A percentile compares a stretch with the other conserved stretches of the same genome.
phyloP scores from a whole-genome alignment of 2,888 invertebrate species.

The Druceiella hillmani region DNA sequence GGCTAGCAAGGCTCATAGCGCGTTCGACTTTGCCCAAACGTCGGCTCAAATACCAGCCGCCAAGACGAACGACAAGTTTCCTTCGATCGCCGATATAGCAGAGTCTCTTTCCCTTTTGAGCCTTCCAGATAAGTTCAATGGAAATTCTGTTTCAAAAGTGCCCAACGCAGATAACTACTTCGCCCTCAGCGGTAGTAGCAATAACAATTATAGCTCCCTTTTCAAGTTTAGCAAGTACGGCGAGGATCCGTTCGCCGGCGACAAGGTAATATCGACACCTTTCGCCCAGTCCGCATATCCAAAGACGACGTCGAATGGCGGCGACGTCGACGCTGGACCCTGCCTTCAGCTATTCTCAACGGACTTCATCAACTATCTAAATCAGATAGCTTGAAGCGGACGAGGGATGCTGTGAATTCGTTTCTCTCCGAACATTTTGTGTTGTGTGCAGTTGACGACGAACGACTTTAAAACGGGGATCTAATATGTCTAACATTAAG shows the following conservation, averaged over 20 bases:
- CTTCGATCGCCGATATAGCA: constrained; percentile 39
- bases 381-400: constrained; percentile 50
- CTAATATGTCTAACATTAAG: too few relatives aligned
- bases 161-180: neutral
- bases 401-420: neutral
- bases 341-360: constrained; percentile 58
- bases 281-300: neutral
- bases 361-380: constrained; percentile 57
- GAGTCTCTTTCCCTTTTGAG: constrained; percentile 43
- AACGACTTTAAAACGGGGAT: too few relatives aligned
- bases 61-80: constrained; percentile 28
- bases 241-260: constrained; percentile 37
- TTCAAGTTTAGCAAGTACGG: constrained; percentile 26
- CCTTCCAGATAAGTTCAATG: neutral
- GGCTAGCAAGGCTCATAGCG: constrained; percentile 29
- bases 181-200: constrained; percentile 4
- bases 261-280: neutral
- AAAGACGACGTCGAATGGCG: constrained; percentile 23
- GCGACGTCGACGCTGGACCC: constrained; percentile 34
- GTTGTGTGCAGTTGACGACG: neutral
- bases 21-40: constrained; percentile 28
- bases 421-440: constrained; percentile 1
- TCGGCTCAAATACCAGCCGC: constrained; percentile 26
- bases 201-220: neutral
- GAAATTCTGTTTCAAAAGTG: neutral